Percentiles rank a stretch among this genome's conserved stretches.
Conservation (phyloP, 2,797 vertebrate genomes). For the Moxostoma hubbsi region DNA sequence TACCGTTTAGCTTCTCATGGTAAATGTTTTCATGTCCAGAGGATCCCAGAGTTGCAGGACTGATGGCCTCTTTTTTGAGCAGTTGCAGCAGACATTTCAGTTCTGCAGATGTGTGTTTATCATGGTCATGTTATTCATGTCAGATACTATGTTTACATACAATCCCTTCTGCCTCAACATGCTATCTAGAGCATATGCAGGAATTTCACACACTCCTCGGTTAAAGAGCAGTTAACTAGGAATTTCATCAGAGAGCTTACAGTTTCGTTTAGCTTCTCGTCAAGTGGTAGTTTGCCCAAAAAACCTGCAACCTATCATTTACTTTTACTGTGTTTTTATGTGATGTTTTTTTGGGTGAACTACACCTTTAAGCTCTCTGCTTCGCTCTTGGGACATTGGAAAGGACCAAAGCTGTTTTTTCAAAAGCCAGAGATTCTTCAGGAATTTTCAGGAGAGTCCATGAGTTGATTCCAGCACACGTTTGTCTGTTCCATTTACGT, state of each 20-base stretch:
- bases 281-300: too few relatives aligned
- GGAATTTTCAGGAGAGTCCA: too few relatives aligned
- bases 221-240: neutral
- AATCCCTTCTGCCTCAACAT: too few relatives aligned
- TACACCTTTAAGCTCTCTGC: neutral
- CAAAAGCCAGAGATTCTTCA: neutral
- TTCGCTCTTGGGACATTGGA: conserved; percentile 25
- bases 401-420: conserved; percentile 59
- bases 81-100: too few relatives aligned
- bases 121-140: neutral
- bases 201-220: too few relatives aligned
- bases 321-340: too few relatives aligned
- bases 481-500: too few relatives aligned
- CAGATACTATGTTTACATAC: neutral
- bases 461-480: too few relatives aligned
- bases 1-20: neutral
- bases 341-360: too few relatives aligned
- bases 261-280: too few relatives aligned
- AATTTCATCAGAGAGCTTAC: neutral
- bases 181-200: too few relatives aligned
- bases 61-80: neutral
- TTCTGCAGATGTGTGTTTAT: neutral
- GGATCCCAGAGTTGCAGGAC: neutral
- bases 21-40: neutral
- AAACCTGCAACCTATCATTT: too few relatives aligned